Evolutionary conservation across 2,113 vertebrate genomes (phyloP).

Genomic region (Baryphthengus martii): DNA sequence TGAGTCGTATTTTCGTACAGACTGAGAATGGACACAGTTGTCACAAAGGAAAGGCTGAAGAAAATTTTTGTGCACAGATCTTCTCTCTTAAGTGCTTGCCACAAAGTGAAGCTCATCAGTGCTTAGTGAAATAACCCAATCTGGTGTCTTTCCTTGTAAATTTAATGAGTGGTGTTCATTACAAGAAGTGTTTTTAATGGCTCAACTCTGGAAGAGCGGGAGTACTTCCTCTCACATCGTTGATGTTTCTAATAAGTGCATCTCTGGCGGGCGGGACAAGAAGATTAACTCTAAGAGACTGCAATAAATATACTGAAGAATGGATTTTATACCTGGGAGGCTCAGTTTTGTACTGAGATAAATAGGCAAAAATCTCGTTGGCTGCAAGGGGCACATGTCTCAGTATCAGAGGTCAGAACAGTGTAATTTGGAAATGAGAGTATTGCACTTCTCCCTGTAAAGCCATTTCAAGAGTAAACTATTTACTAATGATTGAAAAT

Average conservation of each 20-base stretch:
- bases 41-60: not conserved
- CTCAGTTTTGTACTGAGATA: not conserved
- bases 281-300: not conserved
- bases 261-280: not conserved
- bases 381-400: not conserved
- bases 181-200: not conserved
- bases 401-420: not conserved
- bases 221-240: rapidly evolving
- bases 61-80: not conserved
- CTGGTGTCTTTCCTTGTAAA: not conserved
- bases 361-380: not conserved
- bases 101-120: not conserved
- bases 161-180: not conserved
- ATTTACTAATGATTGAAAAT: not conserved
- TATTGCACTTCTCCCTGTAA: not conserved
- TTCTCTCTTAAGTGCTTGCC: not conserved
- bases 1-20: not conserved
- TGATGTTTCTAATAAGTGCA: not conserved
- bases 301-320: not conserved
- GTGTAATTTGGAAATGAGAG: not conserved
- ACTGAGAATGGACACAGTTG: not conserved
- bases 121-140: not conserved
- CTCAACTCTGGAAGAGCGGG: not conserved
- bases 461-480: not conserved
- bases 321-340: not conserved